phyloP scores from a whole-genome alignment of 1,140 invertebrate species.

The Trinorchestia longiramus region DNA sequence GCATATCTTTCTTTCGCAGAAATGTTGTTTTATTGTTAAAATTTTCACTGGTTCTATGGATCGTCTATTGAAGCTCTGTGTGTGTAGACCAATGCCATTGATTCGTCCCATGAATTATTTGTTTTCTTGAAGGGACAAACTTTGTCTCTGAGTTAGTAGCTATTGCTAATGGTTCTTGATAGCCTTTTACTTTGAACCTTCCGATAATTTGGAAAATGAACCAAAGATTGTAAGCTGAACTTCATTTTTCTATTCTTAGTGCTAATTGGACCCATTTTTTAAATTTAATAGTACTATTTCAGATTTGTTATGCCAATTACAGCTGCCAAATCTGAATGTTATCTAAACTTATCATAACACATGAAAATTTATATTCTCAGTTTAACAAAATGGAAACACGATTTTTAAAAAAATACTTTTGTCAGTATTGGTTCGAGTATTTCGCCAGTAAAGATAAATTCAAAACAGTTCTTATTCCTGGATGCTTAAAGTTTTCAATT shows the following conservation, averaged over 20 bases:
- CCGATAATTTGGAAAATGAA: neutral
- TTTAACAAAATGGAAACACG: neutral
- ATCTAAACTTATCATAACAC: neutral
- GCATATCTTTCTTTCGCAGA: too few species aligned
- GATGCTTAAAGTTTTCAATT: neutral
- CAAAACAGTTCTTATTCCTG: neutral
- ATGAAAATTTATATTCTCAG: neutral
- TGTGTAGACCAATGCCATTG: too few species aligned
- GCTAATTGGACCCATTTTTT: neutral
- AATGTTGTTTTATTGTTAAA: too few species aligned
- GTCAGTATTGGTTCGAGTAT: neutral
- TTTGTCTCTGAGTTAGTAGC: too few species aligned
- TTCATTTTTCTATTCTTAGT: neutral
- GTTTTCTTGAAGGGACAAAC: too few species aligned
- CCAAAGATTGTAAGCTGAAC: neutral
- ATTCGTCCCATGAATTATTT: too few species aligned
- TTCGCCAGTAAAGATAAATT: neutral
- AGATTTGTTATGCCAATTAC: neutral
- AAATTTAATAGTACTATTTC: neutral
- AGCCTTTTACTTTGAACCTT: neutral
- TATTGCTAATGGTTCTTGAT: neutral
- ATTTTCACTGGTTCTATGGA: too few species aligned
- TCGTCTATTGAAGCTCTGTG: too few species aligned
- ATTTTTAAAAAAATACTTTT: neutral
- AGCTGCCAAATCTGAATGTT: neutral